Evolutionary conservation across 2,113 vertebrate species (phyloP).

Genomic region (Donacobius atricapilla): DNA sequence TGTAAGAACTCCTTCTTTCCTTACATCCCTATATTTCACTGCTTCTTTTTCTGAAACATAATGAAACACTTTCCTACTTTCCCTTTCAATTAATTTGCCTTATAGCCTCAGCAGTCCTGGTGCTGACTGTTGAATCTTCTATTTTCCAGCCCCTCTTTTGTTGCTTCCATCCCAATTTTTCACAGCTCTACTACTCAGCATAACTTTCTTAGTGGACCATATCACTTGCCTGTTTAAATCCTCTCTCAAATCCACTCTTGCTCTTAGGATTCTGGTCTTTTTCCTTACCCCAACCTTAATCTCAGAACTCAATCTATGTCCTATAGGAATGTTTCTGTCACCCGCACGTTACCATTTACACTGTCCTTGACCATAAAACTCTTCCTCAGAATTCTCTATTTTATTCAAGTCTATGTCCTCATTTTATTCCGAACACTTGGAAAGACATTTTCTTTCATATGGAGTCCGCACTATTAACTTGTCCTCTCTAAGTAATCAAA

Average conservation of each 20-base stretch:
- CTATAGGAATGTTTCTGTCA: neutral
- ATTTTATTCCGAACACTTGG: neutral
- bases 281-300: neutral
- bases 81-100: neutral
- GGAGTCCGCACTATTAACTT: neutral
- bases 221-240: neutral
- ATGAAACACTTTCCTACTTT: neutral
- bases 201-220: neutral
- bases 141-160: neutral
- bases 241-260: neutral
- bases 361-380: neutral
- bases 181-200: neutral
- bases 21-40: neutral
- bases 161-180: neutral
- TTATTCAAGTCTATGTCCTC: neutral
- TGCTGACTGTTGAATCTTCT: neutral
- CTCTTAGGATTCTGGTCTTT: neutral
- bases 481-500: neutral
- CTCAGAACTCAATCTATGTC: neutral
- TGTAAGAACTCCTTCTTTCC: neutral
- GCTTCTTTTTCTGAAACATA: neutral
- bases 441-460: neutral
- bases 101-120: neutral
- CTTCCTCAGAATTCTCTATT: neutral
- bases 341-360: neutral